These are phyloP conservation scores for Prietella phreatophila DNA, from an alignment of 2,113 vertebrate genomes.

Conservation along the genomic window DNA sequence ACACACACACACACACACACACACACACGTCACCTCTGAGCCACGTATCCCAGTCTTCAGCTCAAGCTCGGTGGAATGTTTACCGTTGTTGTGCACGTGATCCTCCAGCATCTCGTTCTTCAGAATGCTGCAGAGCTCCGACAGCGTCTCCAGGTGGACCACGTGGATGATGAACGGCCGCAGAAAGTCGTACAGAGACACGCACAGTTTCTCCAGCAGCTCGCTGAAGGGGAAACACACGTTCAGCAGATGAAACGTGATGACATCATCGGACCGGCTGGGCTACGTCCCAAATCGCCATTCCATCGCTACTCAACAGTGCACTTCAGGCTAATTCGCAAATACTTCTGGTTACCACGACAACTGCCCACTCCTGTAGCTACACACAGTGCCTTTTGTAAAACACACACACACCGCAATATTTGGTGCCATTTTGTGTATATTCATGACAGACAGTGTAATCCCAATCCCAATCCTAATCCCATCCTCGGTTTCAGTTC, in stretches of 20 bases:
- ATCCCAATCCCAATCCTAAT: neutral
- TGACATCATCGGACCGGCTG: neutral
- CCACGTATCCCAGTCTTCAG: too few relatives aligned
- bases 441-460: neutral
- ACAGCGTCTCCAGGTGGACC: constrained; percentile 94
- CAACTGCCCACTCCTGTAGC: neutral
- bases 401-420: neutral
- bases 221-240: constrained; percentile 70
- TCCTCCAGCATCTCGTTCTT: constrained; percentile 99
- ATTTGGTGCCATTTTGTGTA: neutral
- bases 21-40: neutral
- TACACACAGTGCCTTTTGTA: neutral
- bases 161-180: constrained; percentile 96
- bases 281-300: neutral
- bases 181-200: constrained; percentile 93
- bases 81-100: constrained; percentile 94
- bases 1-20: constrained; percentile 11
- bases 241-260: neutral
- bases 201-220: constrained; percentile 91
- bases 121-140: constrained; percentile 95
- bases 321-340: neutral
- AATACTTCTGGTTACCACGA: neutral
- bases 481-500: neutral
- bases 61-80: neutral
- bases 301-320: neutral